These are phyloP conservation scores for Anthrax anthrax DNA, from an alignment of 2,888 invertebrate species.

Conservation along the genomic window DNA sequence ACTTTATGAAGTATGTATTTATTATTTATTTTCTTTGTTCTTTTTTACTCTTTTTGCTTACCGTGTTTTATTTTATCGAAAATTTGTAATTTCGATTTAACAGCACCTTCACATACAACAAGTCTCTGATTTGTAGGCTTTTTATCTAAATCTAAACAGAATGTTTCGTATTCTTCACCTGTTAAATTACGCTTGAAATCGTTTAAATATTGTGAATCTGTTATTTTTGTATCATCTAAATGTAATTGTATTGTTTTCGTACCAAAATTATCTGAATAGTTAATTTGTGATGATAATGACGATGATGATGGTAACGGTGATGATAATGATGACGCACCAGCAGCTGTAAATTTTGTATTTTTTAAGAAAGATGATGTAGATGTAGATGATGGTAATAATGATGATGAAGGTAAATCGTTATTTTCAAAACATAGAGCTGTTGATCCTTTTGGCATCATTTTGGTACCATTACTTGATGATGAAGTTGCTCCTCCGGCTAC, in stretches of 20 bases:
- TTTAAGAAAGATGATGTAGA: conserved; percentile 8
- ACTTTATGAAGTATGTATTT: no score
- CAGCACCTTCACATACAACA: conserved; percentile 74
- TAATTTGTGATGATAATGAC: neutral
- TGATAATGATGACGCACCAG: conserved; percentile 14
- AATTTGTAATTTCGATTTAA: conserved; percentile 68
- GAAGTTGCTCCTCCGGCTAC: conserved; percentile 3
- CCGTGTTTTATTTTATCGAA: conserved; percentile 56
- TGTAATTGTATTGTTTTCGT: neutral
- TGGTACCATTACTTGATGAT: neutral
- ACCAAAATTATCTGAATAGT: conserved; percentile 8
- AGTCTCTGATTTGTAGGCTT: conserved; percentile 44
- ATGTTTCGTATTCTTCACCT: conserved; percentile 24
- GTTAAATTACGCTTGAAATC: conserved; percentile 27
- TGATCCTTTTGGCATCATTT: neutral
- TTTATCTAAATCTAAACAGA: conserved; percentile 33
- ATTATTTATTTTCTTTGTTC: neutral
- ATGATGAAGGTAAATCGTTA: neutral
- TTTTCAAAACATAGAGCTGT: neutral
- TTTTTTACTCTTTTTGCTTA: conserved; percentile 11
- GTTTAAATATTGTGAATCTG: conserved; percentile 21
- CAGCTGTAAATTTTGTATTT: conserved; percentile 14
- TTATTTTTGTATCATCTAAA: neutral
- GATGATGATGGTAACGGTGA: conserved; percentile 6
- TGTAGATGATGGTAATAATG: conserved; percentile 15